Base-by-base conservation (phyloP, 2,797 vertebrate genomes). In the Xiphorhynchus erythropygius region DNA sequence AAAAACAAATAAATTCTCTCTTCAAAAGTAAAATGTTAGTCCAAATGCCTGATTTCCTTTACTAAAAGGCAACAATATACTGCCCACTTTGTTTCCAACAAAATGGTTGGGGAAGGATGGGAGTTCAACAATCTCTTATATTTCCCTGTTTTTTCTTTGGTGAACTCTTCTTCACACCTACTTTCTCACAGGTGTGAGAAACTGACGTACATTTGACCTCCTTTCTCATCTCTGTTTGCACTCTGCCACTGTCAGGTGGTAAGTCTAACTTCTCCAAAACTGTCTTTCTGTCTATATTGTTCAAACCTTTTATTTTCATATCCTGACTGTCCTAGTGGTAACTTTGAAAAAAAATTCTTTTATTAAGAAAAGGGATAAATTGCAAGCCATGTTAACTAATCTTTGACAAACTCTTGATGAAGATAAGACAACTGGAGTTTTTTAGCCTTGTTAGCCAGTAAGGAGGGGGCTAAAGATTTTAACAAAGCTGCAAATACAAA, bases 181-280 rank as follows among this genome's bases (percentile, higher is more conserved):
- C 68, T 80, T 93, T 91, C 59, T 91, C 50, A 62, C 82, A 91
- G 53, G 50, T 91, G 81, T 79, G 74, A 90, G 81, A 90, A 79
- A 84, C 81, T 84, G 67, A 42, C 9, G 23, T 39, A 81, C 49
- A 79, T 84, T 65, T 93, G 85, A 94, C 94, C 85, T 92, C n/a
- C 44, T 84, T 86, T 87, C 62, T 95, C 63, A 74, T 44, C 83
- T 79, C 67, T 73, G 4, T 74, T 85, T 91, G 74, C 37, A 77
- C 53, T 80, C 64, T 23, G 41, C 21, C 25, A 33, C 56, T 82
- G 35, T 75, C 86, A 84, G 71, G 41, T 82, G 53, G 64, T 90
- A 74, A 77, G 68, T 71, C 62, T 87, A 83, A 94, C 84, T 95
- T 97, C 90, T 95, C 67, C 65, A 94, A 84, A 89, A 90, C 37